These are phyloP conservation scores for Phacellophora camtschatica DNA, from an alignment of 30 jellyfish, hydroid and myxozoan genomes.

Conservation along the genomic window DNA sequence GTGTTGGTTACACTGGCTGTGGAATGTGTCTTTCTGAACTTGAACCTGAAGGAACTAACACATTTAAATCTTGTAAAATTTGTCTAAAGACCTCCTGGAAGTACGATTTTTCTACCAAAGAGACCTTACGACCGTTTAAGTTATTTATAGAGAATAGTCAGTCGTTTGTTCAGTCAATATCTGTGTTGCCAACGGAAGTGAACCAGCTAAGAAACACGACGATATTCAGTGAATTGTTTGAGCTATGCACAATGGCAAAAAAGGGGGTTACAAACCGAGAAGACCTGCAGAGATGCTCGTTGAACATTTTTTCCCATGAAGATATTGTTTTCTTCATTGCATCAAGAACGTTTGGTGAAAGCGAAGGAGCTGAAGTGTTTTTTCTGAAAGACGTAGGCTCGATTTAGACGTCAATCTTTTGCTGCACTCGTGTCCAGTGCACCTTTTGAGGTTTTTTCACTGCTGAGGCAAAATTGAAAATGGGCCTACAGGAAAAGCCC, in stretches of 20 bases:
- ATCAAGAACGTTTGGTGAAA: neutral
- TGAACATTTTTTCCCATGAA: neutral
- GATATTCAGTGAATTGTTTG: neutral
- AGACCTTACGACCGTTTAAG: slow-evolving; percentile 22
- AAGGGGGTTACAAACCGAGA: neutral
- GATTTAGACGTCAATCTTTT: too few species aligned
- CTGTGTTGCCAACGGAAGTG: slow-evolving; percentile 20
- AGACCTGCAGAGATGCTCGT: neutral
- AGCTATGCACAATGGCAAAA: neutral
- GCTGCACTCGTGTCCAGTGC: too few species aligned
- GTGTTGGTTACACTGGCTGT: slow-evolving; percentile 12
- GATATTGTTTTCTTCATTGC: neutral
- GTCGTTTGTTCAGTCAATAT: neutral
- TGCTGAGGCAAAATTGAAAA: neutral
- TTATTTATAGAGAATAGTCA: neutral
- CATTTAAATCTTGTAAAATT: neutral
- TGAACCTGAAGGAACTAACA: neutral
- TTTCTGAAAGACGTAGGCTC: slow-evolving; percentile 10
- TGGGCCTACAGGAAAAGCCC: neutral
- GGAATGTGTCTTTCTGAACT: slow-evolving; percentile 11
- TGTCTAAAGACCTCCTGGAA: slow-evolving; percentile 11
- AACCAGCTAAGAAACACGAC: neutral
- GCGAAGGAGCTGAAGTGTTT: neutral
- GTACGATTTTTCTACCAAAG: neutral
- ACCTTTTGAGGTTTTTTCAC: too few species aligned